Percentiles rank a stretch among this genome's conserved stretches.
These are phyloP conservation scores for Mellivora capensis DNA, from an alignment of 2,113 vertebrate species.

Conservation along the genomic window DNA sequence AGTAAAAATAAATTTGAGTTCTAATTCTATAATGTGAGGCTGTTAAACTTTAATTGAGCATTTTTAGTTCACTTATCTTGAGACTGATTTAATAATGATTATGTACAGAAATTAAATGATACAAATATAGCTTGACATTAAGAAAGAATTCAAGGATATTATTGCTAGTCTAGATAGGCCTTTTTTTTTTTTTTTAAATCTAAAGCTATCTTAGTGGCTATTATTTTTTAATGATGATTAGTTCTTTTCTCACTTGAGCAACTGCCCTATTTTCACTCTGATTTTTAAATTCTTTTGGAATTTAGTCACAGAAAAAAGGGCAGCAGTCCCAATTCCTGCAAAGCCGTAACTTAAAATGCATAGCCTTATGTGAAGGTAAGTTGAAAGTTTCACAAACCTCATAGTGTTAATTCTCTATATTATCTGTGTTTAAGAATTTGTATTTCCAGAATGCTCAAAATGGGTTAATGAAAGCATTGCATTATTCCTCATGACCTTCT, in stretches of 20 bases:
- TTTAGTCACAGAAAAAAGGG: constrained; percentile 92
- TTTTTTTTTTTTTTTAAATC: background rate
- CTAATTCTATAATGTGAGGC: background rate
- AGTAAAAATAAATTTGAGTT: background rate
- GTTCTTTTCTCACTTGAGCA: background rate
- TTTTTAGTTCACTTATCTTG: background rate
- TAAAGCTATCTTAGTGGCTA: background rate
- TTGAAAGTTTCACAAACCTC: background rate
- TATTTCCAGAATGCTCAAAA: background rate
- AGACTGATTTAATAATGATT: constrained; percentile 12
- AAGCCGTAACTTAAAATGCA: constrained; percentile 94
- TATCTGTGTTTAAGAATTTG: background rate
- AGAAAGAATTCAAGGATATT: background rate
- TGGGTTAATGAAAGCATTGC: background rate
- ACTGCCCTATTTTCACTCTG: constrained; percentile 10
- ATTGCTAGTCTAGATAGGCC: background rate
- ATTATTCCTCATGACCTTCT: background rate
- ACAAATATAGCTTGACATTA: background rate
- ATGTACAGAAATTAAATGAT: background rate
- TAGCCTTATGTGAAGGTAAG: constrained; percentile 96
- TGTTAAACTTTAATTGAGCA: background rate
- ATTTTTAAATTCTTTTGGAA: constrained; percentile 69
- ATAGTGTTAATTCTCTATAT: accelerated
- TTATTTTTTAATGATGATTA: constrained; percentile 4
- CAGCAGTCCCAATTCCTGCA: constrained; percentile 93